A percentile compares a stretch with the other conserved stretches of the same genome.
Evolutionary conservation across 2,113 vertebrate genomes (phyloP).

Genomic region (Chrysemys picta): DNA sequence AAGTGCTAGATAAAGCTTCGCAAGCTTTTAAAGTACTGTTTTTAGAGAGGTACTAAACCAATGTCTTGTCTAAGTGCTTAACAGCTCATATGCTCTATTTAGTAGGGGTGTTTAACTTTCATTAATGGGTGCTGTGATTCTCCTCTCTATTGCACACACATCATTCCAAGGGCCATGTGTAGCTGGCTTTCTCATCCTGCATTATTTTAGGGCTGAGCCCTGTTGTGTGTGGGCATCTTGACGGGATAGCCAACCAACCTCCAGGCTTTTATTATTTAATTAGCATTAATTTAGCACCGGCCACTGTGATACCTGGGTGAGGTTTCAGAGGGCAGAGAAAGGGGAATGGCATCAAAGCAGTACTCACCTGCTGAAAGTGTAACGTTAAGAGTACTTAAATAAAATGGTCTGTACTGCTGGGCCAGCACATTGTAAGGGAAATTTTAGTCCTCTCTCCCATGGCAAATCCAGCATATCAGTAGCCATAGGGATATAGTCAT

Average conservation of each 20-base stretch:
- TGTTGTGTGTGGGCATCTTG: fast-evolving
- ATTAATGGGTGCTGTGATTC: fast-evolving
- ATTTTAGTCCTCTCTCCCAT: background rate
- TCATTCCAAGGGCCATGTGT: background rate
- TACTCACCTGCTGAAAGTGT: background rate
- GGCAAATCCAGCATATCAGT: conserved; percentile 45
- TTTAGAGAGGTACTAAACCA: background rate
- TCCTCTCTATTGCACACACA: background rate
- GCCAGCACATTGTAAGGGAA: background rate
- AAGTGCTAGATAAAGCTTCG: conserved; percentile 28
- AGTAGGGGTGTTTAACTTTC: background rate
- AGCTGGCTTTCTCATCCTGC: background rate
- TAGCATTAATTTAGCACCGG: fast-evolving
- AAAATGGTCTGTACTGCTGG: background rate
- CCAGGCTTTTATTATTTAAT: fast-evolving
- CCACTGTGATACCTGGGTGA: background rate
- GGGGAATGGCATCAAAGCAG: background rate
- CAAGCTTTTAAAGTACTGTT: background rate
- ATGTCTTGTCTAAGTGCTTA: background rate
- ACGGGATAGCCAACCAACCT: fast-evolving
- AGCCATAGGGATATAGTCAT: background rate
- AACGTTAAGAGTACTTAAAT: background rate
- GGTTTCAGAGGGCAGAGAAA: background rate
- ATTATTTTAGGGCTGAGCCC: background rate
- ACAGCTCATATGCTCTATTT: background rate